phyloP scores from a whole-genome alignment of 2,888 invertebrate species.

The Trichacis sp. region DNA sequence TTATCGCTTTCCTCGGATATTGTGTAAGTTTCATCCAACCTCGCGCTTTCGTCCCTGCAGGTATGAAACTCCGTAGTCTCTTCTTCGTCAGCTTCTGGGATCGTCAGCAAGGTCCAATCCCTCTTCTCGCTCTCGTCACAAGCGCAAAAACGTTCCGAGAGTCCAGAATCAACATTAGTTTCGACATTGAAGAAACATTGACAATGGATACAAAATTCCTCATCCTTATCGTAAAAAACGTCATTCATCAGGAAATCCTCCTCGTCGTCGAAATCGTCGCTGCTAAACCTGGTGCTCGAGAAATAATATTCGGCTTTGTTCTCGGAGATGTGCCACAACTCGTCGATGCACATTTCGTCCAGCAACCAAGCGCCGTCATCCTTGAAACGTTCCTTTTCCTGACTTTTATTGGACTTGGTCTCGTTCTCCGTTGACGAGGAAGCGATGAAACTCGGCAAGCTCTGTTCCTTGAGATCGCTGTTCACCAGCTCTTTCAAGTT shows the following conservation, averaged over 20 bases:
- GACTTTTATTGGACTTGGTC: constrained; percentile 52
- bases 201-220: no score
- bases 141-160: no score
- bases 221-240: no score
- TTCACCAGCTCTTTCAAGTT: constrained; percentile 49
- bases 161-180: no score
- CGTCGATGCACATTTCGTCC: constrained; percentile 15
- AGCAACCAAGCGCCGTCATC: constrained; percentile 9
- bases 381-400: constrained; percentile 47
- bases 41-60: constrained; percentile 33
- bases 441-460: not conserved
- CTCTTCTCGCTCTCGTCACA: not conserved
- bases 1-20: constrained; percentile 37
- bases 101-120: constrained; percentile 4
- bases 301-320: constrained; percentile 21
- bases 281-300: constrained; percentile 3
- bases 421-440: constrained; percentile 52
- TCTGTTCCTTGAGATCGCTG: constrained; percentile 32
- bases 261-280: constrained; percentile 15
- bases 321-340: constrained; percentile 27
- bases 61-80: constrained; percentile 36
- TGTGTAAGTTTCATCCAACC: constrained; percentile 41
- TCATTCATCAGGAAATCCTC: no score
- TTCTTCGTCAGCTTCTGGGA: not conserved
- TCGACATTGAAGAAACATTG: no score